Evolutionary conservation across 2,888 invertebrate species (phyloP).

Genomic region (Orthosia gothica): DNA sequence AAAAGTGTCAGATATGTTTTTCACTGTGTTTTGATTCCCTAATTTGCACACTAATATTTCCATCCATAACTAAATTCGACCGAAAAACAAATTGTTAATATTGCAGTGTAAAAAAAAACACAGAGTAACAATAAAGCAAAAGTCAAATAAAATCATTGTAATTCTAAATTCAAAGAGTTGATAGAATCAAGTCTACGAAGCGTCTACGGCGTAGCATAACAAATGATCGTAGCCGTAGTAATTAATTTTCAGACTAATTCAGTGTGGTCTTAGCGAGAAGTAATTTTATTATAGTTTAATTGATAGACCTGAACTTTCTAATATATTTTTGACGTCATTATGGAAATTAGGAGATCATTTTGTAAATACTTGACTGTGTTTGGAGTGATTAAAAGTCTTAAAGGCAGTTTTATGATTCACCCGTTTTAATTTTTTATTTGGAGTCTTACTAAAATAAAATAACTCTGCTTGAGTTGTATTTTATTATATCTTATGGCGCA

Average conservation of each 20-base stretch:
- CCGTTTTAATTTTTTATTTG: no score
- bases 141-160: constrained; percentile 1
- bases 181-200: constrained; percentile 73
- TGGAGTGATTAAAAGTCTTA: background rate
- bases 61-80: no score
- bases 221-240: constrained; percentile 65
- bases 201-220: constrained; percentile 76
- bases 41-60: background rate
- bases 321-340: constrained; percentile 6
- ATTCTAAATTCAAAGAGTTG: constrained; percentile 47
- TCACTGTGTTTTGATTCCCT: background rate
- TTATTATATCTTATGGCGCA: no score
- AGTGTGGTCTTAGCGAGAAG: constrained; percentile 39
- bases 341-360: background rate
- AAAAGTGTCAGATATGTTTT: background rate
- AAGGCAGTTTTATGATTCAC: background rate
- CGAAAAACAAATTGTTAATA: background rate
- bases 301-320: constrained; percentile 15
- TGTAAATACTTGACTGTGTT: background rate
- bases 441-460: no score
- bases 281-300: constrained; percentile 52
- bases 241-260: constrained; percentile 65
- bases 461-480: no score
- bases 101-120: constrained; percentile 1
- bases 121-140: background rate